Base-by-base conservation (phyloP, 2,797 vertebrate species). In the Mionectes olivaceus region DNA sequence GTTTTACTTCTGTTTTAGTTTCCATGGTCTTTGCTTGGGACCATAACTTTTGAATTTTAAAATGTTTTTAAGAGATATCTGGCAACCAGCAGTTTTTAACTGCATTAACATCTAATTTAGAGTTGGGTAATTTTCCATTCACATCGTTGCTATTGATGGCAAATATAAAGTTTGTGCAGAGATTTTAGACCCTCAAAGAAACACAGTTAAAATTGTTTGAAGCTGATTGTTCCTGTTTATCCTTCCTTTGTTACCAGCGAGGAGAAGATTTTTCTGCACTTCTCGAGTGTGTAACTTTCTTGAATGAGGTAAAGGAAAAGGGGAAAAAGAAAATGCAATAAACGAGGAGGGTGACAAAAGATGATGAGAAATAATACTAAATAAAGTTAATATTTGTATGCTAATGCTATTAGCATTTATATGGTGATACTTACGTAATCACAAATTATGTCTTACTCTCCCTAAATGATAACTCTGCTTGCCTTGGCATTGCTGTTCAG, bases 381-480 rank as follows among this genome's bases (percentile, higher is more conserved):
- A 87, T 82, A 57, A 84, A 64, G 67, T 92, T 92, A 89, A 49
- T 94, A 73, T 92, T 90, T 92, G 49, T 63, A 60, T 92, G 91
- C 44, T 81, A 90, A 88, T 90, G 7, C 19, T 73, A 41, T 75
- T 96, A 91, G 63, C 85, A 69, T 94, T 82, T 93, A 55, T 78
- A 67, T 91, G 80, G 46, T 88, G 86, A 86, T 91, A 41, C 47
- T 77, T 70, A 32, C 3, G 27, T 70, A 77, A 77, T 83, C 53
- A 81, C 18, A 57, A 75, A 55, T 33, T 5, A 43, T 43, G 61
- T 43, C 43, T 87, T 64, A 22, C 49, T 68, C 67, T 89, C 32
- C 63, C 46, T 43, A 39, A 10, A 10, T 67, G 74, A 37, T 73
- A 89, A 39, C 89, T 64, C 50, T 68, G 0, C 63, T 76, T 93